Evolutionary conservation across 1,140 invertebrate genomes (phyloP), one percentile per base, ranked within the genome.

Genomic region (Hesperophylax magnus): DNA sequence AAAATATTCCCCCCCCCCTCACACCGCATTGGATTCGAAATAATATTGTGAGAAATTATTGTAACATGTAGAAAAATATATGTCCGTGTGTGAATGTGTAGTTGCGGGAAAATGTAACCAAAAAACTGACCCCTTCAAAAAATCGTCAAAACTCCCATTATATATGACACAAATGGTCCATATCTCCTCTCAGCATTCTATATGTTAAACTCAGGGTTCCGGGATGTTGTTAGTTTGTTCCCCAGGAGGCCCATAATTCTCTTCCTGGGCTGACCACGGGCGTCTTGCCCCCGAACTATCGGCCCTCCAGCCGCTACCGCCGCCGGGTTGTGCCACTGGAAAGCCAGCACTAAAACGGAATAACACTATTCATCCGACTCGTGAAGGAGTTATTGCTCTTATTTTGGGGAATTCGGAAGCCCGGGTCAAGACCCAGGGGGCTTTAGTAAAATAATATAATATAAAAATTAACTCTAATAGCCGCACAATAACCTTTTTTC

Each of bases 231-330:
- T 52, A 58, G 52, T 31, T n/a, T 8, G 65, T 54, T 22, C 6
- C 82, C 82, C 82, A n/a, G 47, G 82, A 76, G 82, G 77, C 63
- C 53, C 76, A 81, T 83, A 78, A 56, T 74, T 83, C 82, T 81
- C 77, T 69, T 63, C 71, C 65, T 76, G 39, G 82, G 82, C 82
- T 83, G 82, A 83, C 82, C 82, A 79, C 82, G 78, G 60, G 63
- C 82, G 79, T 81, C 82, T 83, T 83, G 78, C 78, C 63, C 78
- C 80, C 67, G 27, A 47, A 77, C 77, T 82, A 76, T 69, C 24
- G 69, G 22, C 63, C 39, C 78, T 61, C 20, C 67, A 20, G 24
- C 76, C 60, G 14, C 61, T n/a, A n/a, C 31, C 63, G 14, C 61
- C 31, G 34, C 31, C 63, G 63, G 31, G 24, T 22, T 39, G 17